Base-by-base conservation (phyloP, 2,797 vertebrate genomes). In the Crenuchus spilurus region DNA sequence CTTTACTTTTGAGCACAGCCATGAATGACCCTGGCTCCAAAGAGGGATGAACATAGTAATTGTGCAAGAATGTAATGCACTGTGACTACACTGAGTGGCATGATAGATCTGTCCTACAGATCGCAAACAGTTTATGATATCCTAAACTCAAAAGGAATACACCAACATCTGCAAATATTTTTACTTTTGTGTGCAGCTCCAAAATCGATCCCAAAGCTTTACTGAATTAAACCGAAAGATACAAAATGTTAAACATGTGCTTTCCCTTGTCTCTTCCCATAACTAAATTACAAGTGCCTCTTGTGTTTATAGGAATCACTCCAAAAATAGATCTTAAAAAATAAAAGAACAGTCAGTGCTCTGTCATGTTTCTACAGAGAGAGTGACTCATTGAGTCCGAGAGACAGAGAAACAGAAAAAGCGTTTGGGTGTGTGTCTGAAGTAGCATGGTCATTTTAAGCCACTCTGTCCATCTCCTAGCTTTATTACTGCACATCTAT, bases 311-410 rank as follows among this genome's bases (percentile, higher is more conserved):
- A 54, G 61, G 4, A 72, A 26, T 10, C 48, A 63, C 37, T 63
- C 46, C 60, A n/a, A 68, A 33, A 8, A 57, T 61, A n/a, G 14
- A 20, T 24, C 37, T 75, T 31, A 37, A 49, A 65, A 44, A 20
- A n/a, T n/a, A 16, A 58, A 55, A 16, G 14, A 24, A 46, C 51
- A 5, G 37, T 30, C 44, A 49, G 28, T 65, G 49, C 18, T 4
- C 14, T 42, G 33, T 26, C 61, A 76, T 52, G 58, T 70, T 70
- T 30, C 46, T 49, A 39, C 57, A 64, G 62, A 9, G 7, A 64
- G 33, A 30, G 49, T 61, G 55, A 79, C 28, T 76, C 74, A 78
- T 78, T 46, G 58, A 46, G 66, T 76, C 58, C 73, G 20, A 7
- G 28, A 13, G 44, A 46, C n/a, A 20, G 6, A 44, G 6, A 46